Conservation (phyloP, 1,140 invertebrate genomes). For the Pachypsylla venusta region DNA sequence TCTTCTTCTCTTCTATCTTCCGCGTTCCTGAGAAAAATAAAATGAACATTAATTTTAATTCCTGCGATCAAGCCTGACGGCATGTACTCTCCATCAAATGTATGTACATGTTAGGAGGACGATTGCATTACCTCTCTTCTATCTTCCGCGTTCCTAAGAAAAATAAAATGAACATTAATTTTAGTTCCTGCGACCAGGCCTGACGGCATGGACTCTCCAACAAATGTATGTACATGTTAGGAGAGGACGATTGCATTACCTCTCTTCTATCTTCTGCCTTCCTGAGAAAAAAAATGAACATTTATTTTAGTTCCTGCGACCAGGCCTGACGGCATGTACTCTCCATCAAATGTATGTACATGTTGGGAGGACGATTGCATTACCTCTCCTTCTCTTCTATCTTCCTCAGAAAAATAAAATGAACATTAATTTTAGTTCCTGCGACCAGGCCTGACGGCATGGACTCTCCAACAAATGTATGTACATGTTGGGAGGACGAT, state of each 20-base stretch:
- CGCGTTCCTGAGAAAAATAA: slow-evolving; percentile 27
- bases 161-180: too few relatives aligned
- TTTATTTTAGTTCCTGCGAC: too few relatives aligned
- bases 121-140: slow-evolving; percentile 60
- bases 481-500: slow-evolving; percentile 49
- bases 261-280: slow-evolving; percentile 45
- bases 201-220: slow-evolving; percentile 66
- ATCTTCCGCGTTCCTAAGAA: slow-evolving; percentile 32
- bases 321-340: slow-evolving; percentile 59
- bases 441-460: too few relatives aligned
- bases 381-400: slow-evolving; percentile 63
- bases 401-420: too few relatives aligned
- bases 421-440: too few relatives aligned
- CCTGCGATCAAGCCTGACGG: too few relatives aligned
- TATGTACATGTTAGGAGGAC: slow-evolving; percentile 53
- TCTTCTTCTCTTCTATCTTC: slow-evolving; percentile 50
- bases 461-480: slow-evolving; percentile 67
- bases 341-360: slow-evolving; percentile 63
- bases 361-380: slow-evolving; percentile 53
- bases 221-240: slow-evolving; percentile 58
- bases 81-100: slow-evolving; percentile 68
- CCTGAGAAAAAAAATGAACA: too few relatives aligned
- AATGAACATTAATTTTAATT: too few relatives aligned
- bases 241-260: slow-evolving; percentile 52
- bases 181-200: too few relatives aligned